Base-by-base conservation (phyloP, 2,797 vertebrate species). In the Lithobates pipiens region DNA sequence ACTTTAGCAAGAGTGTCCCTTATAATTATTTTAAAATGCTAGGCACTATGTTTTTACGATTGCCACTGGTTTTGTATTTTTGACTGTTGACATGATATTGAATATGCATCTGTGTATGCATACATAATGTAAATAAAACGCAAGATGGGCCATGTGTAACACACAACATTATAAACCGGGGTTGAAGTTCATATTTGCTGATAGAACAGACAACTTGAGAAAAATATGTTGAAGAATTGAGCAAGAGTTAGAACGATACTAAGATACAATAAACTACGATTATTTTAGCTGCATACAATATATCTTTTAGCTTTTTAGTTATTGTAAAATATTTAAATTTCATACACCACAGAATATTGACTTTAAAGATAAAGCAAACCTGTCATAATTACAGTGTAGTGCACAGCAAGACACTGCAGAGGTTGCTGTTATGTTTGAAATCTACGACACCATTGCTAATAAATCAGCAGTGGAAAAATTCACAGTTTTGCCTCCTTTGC, bases 181-280 rank as follows among this genome's bases (percentile, higher is more conserved):
- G 71, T 25, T 73, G n/a, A 73, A 76, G 50, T 57, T 50, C 74
- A 57, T 57, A 76, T 76, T 50, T 27, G 72, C 44, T 46, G 72
- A 27, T 18, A 71, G 69, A 71, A 39, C 16, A 71, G 32, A 36
- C 16, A 71, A 34, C 16, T 71, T 71, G n/a, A 39, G 8, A 21
- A 72, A 72, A 44, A 44, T 25, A 73, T 73, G 39, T 73, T 34
- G 32, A 73, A 44, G 61, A 44, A 73, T 44, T 73, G 71, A 44
- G 36, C 71, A 44, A 44, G 9, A 23, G 21, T 44, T 73, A 44
- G 5, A 42, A 46, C 8, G 9, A 23, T 18, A 39, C 0, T 7
- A 3, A 44, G 10, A 72, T 21, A 42, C 3, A 10, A n/a, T 16
- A 70, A 70, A 11, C n/a, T 61, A 61, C 13, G 10, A 65, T n/a